Base-by-base conservation (phyloP, 2,888 invertebrate species). In the Alviniconcha strummeri region DNA sequence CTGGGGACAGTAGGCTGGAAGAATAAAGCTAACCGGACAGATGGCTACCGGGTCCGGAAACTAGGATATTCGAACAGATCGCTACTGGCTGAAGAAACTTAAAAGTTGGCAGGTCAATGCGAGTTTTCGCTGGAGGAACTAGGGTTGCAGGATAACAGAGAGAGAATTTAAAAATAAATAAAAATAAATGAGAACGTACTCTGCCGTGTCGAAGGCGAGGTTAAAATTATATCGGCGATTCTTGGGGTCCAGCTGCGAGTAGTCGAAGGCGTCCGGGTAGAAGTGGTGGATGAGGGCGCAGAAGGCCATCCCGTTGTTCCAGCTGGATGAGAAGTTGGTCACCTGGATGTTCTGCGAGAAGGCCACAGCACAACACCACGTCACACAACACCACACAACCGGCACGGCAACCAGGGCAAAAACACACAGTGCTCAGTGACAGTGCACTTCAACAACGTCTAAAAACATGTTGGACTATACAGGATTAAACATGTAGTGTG, bases 271-370 rank as follows among this genome's bases (percentile, higher is more conserved):
- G 94, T 98, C 97, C 88, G 99, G 99, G 94, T 97, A 96, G 95
- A 98, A 99, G 95, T 98, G 98, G 95, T 99, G 99, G 93, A 99
- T 96, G 92, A 99, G 96, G 92, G 99, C 99, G 95, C 99, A 99
- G 96, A 99, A 99, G 90, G 98, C 99, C 95, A 99, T 96, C 93
- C 99, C 99, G 95, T 99, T 97, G 95, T 97, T 97, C 99, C 99
- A 99, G 95, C 97, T 97, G 94, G 97, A 97, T 93, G 99, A 99
- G 95, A 99, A 99, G 95, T 99, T 99, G 94, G 97, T 97, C 95
- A 99, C 96, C 95, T 91, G 97, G 94, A 99, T 96, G 96, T 98
- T 97, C 98, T 98, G 95, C 52, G 55, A 7, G 13, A 8, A 74
- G 52, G 36, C 71, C 74, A 74, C 74, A 74, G n/a, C 69, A 69